Evolutionary conservation across 1,140 invertebrate species (phyloP), one percentile per base, ranked within the genome.

Genomic region (Aplysia californica): DNA sequence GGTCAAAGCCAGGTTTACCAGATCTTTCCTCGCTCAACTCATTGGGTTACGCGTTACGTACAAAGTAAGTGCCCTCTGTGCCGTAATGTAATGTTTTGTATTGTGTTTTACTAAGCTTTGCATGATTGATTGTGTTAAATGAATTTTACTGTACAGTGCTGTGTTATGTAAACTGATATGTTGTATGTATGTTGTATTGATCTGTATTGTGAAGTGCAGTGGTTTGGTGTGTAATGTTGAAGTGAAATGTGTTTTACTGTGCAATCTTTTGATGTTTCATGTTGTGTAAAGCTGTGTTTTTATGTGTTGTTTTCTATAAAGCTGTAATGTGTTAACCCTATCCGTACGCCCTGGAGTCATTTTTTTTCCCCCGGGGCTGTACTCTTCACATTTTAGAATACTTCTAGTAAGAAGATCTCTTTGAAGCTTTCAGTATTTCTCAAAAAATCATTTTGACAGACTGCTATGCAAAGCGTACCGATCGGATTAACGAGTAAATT

Each of bases 1-100:
- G 73, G 96, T 98, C 21, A 93, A 96, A 75, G 96, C 96, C 0
- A 91, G 95, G 79, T 97, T 98, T 85, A 95, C 96, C 29, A 92
- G 96, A 71, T 97, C 96, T n/a, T 98, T 98, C 90, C 91, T 98
- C 38, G 96, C 96, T 55, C 96, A 97, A 91, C 93, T 98, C 59
- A 97, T 98, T 85, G 97, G 96, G 39, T 92, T 98, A 39, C 89
- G 95, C 80, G 96, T 98, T 35, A 95, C 97, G 90, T 97, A 97
- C 84, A 97, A 96, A 90, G 93, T 94, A 89, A 81, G 66, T 79
- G 20, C 31, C 41, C n/a, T n/a, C n/a, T n/a, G n/a, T n/a, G n/a
- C n/a, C n/a, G n/a, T n/a, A n/a, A n/a, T n/a, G n/a, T n/a, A n/a
- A 20, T 38, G 31, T 20, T 68, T 29, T 6, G 23, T 35, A 55